phyloP scores from a whole-genome alignment of 2,888 invertebrate genomes.

The Myopa tessellatipennis region DNA sequence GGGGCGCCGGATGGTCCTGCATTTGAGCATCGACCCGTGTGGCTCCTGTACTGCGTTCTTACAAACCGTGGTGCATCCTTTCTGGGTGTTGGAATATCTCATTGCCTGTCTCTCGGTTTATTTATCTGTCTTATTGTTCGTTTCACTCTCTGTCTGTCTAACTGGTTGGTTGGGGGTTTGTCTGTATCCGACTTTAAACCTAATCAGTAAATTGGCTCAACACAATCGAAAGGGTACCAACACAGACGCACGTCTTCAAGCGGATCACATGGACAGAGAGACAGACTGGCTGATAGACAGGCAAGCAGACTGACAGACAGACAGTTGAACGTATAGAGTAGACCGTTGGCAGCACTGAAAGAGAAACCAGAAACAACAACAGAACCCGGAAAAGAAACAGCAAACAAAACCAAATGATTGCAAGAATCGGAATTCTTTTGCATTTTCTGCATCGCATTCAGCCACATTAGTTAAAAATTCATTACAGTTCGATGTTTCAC shows the following conservation, averaged over 20 bases:
- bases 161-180: background rate
- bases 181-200: background rate
- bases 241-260: background rate
- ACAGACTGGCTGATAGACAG: background rate
- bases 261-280: background rate
- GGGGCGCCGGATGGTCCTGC: background rate
- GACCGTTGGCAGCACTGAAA: background rate
- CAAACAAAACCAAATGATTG: slow-evolving; percentile 18
- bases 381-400: slow-evolving; percentile 29
- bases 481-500: slow-evolving; percentile 26
- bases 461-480: slow-evolving; percentile 23
- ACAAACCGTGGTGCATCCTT: no score
- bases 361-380: background rate
- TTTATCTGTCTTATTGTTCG: background rate
- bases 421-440: slow-evolving; percentile 25
- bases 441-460: background rate
- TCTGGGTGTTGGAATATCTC: no score
- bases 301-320: slow-evolving; percentile 25
- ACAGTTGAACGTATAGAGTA: background rate
- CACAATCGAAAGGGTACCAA: slow-evolving; percentile 9
- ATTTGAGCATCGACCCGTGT: background rate
- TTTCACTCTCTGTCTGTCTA: background rate
- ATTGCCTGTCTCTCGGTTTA: background rate
- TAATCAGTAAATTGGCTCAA: background rate
- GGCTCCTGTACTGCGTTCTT: no score